A percentile compares a stretch with the other conserved stretches of the same genome.
Evolutionary conservation across 2,888 invertebrate species (phyloP).

Genomic region (Imbricaverruca yamaguchii): DNA sequence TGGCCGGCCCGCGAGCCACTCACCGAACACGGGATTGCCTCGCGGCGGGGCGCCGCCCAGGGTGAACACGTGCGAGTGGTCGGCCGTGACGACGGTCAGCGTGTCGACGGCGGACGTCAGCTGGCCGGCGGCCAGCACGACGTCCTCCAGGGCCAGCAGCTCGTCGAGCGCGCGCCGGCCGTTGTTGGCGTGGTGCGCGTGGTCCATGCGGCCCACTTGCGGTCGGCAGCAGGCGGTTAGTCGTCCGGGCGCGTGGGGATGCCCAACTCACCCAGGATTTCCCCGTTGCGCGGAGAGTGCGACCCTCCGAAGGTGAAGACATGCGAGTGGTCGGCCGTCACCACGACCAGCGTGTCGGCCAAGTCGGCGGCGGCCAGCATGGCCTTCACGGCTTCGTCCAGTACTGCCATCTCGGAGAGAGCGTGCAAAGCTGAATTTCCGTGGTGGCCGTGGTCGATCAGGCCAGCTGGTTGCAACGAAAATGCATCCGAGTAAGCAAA

Average conservation of each 20-base stretch:
- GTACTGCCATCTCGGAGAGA: conserved; percentile 55
- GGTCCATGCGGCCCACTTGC: conserved; percentile 68
- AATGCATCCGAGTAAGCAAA: background rate
- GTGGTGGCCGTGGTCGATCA: conserved; percentile 73
- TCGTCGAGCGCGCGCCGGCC: conserved; percentile 71
- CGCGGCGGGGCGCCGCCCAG: conserved; percentile 70
- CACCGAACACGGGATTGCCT: conserved; percentile 69
- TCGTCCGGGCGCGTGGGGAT: background rate
- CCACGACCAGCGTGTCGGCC: conserved; percentile 54
- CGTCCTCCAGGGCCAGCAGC: conserved; percentile 58
- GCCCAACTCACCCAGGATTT: background rate
- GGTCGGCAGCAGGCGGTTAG: conserved; percentile 36
- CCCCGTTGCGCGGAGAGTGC: background rate
- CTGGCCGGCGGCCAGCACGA: conserved; percentile 59
- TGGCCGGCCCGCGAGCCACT: conserved; percentile 29
- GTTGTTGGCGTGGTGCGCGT: conserved; percentile 73
- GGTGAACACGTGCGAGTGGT: conserved; percentile 72
- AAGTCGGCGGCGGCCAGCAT: conserved; percentile 60
- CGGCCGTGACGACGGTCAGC: conserved; percentile 65
- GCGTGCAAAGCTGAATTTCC: conserved; percentile 70
- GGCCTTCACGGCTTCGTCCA: conserved; percentile 63
- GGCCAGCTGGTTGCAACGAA: conserved; percentile 51
- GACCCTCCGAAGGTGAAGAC: conserved; percentile 65
- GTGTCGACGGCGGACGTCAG: conserved; percentile 55
- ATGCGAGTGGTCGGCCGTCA: conserved; percentile 71